phyloP scores from a whole-genome alignment of 2,797 vertebrate genomes.

The Anguilla pacifica region DNA sequence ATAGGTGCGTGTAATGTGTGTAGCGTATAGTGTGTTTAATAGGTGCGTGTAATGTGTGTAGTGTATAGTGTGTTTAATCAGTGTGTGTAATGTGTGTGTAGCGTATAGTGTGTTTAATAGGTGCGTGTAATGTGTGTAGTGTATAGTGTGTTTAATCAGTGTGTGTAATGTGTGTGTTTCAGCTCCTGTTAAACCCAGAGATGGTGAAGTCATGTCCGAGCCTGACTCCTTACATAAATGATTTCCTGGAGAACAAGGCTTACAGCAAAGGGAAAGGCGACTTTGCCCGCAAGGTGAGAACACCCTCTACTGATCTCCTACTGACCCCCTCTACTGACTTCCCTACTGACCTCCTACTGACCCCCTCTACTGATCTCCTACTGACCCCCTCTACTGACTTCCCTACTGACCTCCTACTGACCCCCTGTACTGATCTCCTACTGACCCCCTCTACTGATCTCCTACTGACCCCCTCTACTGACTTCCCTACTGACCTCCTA shows the following conservation, averaged over 20 bases:
- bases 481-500: too few relatives aligned
- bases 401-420: too few relatives aligned
- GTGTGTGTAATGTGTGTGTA: too few relatives aligned
- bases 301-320: constrained; percentile 38
- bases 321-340: neutral
- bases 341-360: neutral
- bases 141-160: neutral
- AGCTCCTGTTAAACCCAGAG: constrained; percentile 92
- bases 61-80: too few relatives aligned
- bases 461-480: too few relatives aligned
- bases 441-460: too few relatives aligned
- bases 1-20: too few relatives aligned
- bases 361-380: neutral
- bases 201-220: constrained; percentile 90
- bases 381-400: neutral
- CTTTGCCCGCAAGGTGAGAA: constrained; percentile 85
- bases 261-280: constrained; percentile 97
- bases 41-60: neutral
- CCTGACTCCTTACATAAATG: constrained; percentile 83
- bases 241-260: constrained; percentile 95
- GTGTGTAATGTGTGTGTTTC: neutral
- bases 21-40: too few relatives aligned
- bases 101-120: neutral
- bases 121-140: too few relatives aligned
- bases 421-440: too few relatives aligned